Percentiles rank a stretch among this genome's conserved stretches.
Evolutionary conservation across 2,113 vertebrate genomes (phyloP).

Genomic region (Pteronura brasiliensis): DNA sequence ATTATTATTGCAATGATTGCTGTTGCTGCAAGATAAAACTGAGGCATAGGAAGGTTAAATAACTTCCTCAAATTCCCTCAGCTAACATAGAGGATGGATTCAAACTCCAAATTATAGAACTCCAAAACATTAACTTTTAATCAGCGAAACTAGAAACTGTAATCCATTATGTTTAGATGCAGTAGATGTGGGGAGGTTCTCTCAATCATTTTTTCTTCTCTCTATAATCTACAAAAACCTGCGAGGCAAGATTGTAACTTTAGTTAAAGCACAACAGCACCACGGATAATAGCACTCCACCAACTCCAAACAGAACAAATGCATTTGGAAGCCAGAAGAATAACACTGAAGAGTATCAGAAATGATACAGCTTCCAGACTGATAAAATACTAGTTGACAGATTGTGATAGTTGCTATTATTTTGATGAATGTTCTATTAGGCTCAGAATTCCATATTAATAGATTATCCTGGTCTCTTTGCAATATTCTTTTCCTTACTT

Average conservation of each 20-base stretch:
- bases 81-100: neutral
- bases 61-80: neutral
- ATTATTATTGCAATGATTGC: neutral
- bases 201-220: neutral
- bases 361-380: neutral
- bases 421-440: neutral
- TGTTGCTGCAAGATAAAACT: neutral
- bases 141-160: neutral
- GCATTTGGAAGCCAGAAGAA: neutral
- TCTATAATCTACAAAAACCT: neutral
- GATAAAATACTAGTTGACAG: neutral
- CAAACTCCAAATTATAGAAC: neutral
- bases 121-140: neutral
- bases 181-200: neutral
- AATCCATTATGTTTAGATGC: neutral
- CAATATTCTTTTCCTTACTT: neutral
- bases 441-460: neutral
- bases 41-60: neutral
- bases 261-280: neutral
- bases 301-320: neutral
- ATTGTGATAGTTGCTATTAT: neutral
- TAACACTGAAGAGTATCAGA: neutral
- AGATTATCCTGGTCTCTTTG: neutral
- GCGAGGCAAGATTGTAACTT: neutral
- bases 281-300: fast-evolving